phyloP scores from a whole-genome alignment of 2,797 vertebrate species.

The Eulemur rubriventer region DNA sequence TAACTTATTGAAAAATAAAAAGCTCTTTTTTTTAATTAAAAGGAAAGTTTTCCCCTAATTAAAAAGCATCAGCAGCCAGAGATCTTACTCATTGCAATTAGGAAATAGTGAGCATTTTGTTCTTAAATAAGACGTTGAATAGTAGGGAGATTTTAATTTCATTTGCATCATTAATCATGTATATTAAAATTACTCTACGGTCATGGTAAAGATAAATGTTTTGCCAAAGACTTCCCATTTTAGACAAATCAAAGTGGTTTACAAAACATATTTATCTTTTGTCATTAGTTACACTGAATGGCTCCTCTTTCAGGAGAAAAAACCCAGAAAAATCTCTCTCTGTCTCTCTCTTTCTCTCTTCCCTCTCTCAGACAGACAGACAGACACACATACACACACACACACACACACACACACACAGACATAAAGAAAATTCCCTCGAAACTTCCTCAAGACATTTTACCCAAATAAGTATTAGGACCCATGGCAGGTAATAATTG shows the following conservation, averaged over 20 bases:
- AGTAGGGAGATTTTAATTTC: constrained; percentile 71
- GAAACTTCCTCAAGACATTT: constrained; percentile 21
- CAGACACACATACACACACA: background rate
- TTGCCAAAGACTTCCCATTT: constrained; percentile 53
- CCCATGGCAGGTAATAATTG: background rate
- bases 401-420: background rate
- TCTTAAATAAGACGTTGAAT: constrained; percentile 75
- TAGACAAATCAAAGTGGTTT: constrained; percentile 56
- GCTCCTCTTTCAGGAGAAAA: constrained; percentile 24
- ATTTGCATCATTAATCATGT: constrained; percentile 64
- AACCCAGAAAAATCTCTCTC: background rate
- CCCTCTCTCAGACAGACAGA: no score
- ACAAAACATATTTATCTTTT: constrained; percentile 55
- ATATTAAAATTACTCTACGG: background rate
- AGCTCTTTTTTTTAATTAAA: constrained; percentile 67
- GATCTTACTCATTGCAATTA: constrained; percentile 77
- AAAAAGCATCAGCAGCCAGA: constrained; percentile 78
- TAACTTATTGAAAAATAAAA: constrained; percentile 57
- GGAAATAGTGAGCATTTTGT: constrained; percentile 75
- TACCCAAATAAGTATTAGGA: constrained; percentile 3
- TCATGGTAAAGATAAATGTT: constrained; percentile 61
- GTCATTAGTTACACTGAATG: constrained; percentile 45
- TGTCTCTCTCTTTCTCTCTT: background rate
- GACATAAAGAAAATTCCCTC: background rate
- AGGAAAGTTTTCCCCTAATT: constrained; percentile 74